A percentile compares a stretch with the other conserved stretches of the same genome.
These are phyloP conservation scores for Aphelinus certus DNA, from an alignment of 1,140 invertebrate genomes.

Conservation along the genomic window DNA sequence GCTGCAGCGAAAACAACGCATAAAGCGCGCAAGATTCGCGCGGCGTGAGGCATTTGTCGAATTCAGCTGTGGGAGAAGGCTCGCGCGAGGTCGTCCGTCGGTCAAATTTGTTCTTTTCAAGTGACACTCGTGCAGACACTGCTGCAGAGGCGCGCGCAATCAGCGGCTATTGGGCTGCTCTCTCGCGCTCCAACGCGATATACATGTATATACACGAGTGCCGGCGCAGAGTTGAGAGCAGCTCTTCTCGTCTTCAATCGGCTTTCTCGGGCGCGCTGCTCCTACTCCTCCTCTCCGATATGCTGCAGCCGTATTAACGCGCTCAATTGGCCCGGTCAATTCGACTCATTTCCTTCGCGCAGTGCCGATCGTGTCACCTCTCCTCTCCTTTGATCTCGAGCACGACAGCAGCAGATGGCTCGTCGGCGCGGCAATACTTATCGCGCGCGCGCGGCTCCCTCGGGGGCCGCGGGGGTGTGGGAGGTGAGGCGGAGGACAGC, in stretches of 20 bases:
- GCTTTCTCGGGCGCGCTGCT: background rate
- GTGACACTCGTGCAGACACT: conserved; percentile 1
- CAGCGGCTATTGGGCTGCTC: background rate
- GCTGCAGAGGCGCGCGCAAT: background rate
- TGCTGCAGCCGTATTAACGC: background rate
- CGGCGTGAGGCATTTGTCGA: no score
- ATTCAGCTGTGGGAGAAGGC: no score
- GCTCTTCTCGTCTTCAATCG: background rate
- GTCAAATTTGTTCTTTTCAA: conserved; percentile 38
- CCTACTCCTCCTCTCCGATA: background rate
- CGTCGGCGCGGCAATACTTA: no score
- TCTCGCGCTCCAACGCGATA: no score
- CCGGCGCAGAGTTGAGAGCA: conserved; percentile 4
- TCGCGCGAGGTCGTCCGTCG: conserved; percentile 29
- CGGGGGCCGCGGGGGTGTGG: no score
- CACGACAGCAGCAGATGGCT: no score
- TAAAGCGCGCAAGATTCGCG: no score
- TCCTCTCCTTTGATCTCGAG: no score
- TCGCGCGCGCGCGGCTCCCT: no score
- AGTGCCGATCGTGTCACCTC: no score
- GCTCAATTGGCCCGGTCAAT: conserved; percentile 13
- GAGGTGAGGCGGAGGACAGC: no score
- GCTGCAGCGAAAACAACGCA: no score
- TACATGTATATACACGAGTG: background rate
- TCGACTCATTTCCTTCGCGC: conserved; percentile 6